Evolutionary conservation across 2,888 invertebrate species (phyloP), one percentile per base, ranked within the genome.

Genomic region (Microctonus hyperodae): DNA sequence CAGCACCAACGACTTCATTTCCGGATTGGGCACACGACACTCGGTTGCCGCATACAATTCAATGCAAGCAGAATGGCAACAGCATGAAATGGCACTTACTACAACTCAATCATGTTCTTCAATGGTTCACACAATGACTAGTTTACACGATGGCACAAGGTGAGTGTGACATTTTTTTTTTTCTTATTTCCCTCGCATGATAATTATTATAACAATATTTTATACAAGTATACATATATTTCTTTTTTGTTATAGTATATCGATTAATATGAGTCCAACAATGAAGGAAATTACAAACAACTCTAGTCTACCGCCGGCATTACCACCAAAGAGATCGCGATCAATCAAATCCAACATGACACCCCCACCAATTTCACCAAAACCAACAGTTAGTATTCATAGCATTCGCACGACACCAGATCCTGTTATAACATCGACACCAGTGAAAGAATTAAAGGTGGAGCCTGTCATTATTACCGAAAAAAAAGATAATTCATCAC

Each of bases 1-100:
- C 79, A 89, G 90, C 72, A 90, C 90, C 70, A 90, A 90, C 74
- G 90, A 89, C 65, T 88, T 90, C 53, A 88, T 90, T 65, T 94
- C 94, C 77, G 91, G 93, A 84, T 89, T 94, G 84, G 83, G 83
- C 20, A 80, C 83, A 40, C 89, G 95, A 58, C 95, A 95, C 84
- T 96, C 96, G 3, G 90, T 96, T 78, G 95, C 96, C 82, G 90
- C 92, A 5, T 92, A 90, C 81, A 90, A 91, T 73, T 84, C 86
- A 66, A 86, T 88, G 76, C 89, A 88, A 78, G 84, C 87, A 2
- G 86, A 88, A 77, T 87, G 86, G 87, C 86, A 86, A 69, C 86
- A 86, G 66, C 85, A 83, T 66, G 83, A 84, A 73, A 83, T 84
- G 79, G 80, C 86, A 57, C 81, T 88, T 59, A 86, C 88, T 9